A percentile compares a stretch with the other conserved stretches of the same genome.
These are phyloP conservation scores for Pyralis farinalis DNA, from an alignment of 2,888 invertebrate species.

Conservation along the genomic window DNA sequence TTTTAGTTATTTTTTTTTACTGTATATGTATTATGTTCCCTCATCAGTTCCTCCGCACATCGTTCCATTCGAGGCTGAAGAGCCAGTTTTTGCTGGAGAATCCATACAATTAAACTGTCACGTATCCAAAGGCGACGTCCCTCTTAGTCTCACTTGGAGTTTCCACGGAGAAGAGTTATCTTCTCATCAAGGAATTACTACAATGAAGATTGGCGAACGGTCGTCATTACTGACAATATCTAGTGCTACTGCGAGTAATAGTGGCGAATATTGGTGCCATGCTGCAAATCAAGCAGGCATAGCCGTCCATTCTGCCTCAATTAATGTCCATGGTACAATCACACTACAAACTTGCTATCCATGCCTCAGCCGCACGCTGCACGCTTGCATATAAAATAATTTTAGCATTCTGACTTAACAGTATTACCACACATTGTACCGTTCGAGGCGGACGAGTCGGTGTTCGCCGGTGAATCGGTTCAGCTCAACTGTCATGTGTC, in stretches of 20 bases:
- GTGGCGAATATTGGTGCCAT: conserved; percentile 86
- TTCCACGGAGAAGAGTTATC: conserved; percentile 83
- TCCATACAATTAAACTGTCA: conserved; percentile 83
- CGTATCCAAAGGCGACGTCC: conserved; percentile 85
- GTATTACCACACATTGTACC: conserved; percentile 85
- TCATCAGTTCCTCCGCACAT: conserved; percentile 83
- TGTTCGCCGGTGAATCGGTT: conserved; percentile 85
- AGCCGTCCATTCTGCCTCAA: conserved; percentile 81
- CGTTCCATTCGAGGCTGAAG: conserved; percentile 82
- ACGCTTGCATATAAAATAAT: conserved; percentile 70
- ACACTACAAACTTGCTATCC: conserved; percentile 22
- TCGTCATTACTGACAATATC: conserved; percentile 85
- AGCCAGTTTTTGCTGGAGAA: conserved; percentile 84
- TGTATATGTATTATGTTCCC: conserved; percentile 37
- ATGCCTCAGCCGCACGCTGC: conserved; percentile 68
- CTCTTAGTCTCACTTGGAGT: conserved; percentile 88
- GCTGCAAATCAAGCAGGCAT: conserved; percentile 85
- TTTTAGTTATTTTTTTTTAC: conserved; percentile 35
- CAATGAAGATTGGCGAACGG: conserved; percentile 82
- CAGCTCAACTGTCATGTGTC: conserved; percentile 86
- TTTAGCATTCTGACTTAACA: conserved; percentile 76
- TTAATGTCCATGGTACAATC: conserved; percentile 84
- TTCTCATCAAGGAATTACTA: conserved; percentile 77
- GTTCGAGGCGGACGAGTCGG: conserved; percentile 83
- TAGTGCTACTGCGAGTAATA: conserved; percentile 83